Evolutionary conservation across 2,797 vertebrate species (phyloP).

Genomic region (Podarcis siculus): DNA sequence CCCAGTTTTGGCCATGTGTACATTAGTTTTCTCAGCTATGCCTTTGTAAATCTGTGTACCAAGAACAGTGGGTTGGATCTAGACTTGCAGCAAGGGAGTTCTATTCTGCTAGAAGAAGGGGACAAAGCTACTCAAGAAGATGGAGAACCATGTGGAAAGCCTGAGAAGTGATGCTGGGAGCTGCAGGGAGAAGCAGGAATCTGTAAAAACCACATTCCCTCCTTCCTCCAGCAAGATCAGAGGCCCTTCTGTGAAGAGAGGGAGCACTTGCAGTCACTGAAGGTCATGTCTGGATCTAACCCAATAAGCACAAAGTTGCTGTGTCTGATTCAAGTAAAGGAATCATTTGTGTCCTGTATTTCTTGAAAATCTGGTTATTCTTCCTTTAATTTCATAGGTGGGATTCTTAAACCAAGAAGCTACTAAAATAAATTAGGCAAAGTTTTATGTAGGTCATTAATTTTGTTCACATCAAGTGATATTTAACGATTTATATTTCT

Average conservation of each 20-base stretch:
- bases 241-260: too few relatives aligned
- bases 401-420: conserved; percentile 59
- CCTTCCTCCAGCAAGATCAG: too few relatives aligned
- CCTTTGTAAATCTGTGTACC: neutral
- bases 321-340: neutral
- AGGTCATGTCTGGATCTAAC: too few relatives aligned
- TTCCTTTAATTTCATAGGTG: conserved; percentile 41
- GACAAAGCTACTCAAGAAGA: too few relatives aligned
- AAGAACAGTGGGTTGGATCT: too few relatives aligned
- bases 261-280: too few relatives aligned
- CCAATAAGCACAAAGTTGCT: neutral
- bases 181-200: too few relatives aligned
- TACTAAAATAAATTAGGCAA: conserved; percentile 56
- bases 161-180: neutral
- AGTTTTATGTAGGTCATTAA: conserved; percentile 42
- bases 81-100: too few relatives aligned
- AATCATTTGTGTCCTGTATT: too few relatives aligned
- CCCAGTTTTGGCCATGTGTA: neutral
- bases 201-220: too few relatives aligned
- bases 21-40: neutral
- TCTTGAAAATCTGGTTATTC: neutral
- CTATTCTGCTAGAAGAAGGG: too few relatives aligned
- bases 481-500: conserved; percentile 60
- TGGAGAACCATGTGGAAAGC: too few relatives aligned
- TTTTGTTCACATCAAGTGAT: conserved; percentile 53